These are phyloP conservation scores for Tragelaphus strepsiceros DNA, from an alignment of 2,113 vertebrate genomes.

Conservation along the genomic window DNA sequence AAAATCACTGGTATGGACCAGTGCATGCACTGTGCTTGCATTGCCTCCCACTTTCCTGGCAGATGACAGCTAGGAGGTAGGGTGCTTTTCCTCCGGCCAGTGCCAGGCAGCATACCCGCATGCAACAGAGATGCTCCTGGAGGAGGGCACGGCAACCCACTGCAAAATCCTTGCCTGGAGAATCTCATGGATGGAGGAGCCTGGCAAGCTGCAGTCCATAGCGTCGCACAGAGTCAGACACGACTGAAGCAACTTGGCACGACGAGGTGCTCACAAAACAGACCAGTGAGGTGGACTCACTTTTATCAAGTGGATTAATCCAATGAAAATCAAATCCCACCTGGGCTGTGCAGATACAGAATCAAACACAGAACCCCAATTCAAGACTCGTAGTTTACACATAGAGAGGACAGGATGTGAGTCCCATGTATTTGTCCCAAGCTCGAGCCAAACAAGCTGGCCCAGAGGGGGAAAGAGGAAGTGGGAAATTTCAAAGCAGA, in stretches of 20 bases:
- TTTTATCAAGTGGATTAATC: background rate
- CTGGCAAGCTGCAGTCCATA: background rate
- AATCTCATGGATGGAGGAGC: background rate
- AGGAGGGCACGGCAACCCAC: background rate
- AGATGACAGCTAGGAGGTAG: background rate
- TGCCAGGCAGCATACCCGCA: background rate
- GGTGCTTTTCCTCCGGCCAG: background rate
- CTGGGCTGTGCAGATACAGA: background rate
- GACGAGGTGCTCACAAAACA: background rate
- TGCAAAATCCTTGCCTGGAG: background rate
- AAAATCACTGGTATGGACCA: background rate
- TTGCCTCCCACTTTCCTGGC: background rate
- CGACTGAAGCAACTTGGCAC: accelerated
- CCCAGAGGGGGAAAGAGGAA: background rate
- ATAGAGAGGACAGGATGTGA: background rate
- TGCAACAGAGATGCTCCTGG: background rate
- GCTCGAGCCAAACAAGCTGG: background rate
- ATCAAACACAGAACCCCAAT: background rate
- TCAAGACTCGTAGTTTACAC: background rate
- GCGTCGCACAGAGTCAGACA: background rate
- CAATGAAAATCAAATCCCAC: background rate
- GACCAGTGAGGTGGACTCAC: background rate
- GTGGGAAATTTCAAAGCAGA: background rate
- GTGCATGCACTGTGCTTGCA: accelerated
- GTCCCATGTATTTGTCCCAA: background rate